A percentile compares a stretch with the other conserved stretches of the same genome.
Evolutionary conservation across 2,113 vertebrate species (phyloP).

Genomic region (Cyphomyrus plagiostoma): DNA sequence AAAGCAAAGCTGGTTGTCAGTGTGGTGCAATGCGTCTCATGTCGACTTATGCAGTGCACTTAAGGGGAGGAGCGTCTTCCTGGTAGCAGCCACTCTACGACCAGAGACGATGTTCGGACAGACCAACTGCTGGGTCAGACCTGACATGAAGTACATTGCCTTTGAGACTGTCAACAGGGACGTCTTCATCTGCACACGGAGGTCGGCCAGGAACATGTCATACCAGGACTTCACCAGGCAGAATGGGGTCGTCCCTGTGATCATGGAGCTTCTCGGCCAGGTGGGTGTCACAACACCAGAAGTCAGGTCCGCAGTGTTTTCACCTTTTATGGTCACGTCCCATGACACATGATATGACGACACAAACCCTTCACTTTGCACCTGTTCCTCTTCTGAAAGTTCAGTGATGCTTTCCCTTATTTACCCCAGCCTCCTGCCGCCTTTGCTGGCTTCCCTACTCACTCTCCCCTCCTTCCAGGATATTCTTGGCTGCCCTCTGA

Average conservation of each 20-base stretch:
- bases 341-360: neutral
- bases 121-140: conserved; percentile 94
- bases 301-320: neutral
- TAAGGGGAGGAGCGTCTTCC: conserved; percentile 80
- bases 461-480: conserved; percentile 60
- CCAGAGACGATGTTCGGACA: conserved; percentile 98
- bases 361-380: neutral
- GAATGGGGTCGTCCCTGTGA: conserved; percentile 76
- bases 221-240: conserved; percentile 89
- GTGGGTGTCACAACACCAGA: conserved; percentile 50
- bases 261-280: conserved; percentile 90
- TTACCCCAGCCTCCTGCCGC: neutral
- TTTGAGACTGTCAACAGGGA: conserved; percentile 77
- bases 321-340: neutral
- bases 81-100: conserved; percentile 90
- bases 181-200: conserved; percentile 78
- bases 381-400: neutral
- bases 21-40: neutral
- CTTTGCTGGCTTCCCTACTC: neutral
- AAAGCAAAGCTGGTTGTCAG: neutral
- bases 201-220: conserved; percentile 91
- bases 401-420: neutral
- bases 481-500: conserved; percentile 78
- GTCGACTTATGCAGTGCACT: conserved; percentile 61
- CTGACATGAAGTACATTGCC: conserved; percentile 89